These are phyloP conservation scores for Epicampocera succincta DNA, from an alignment of 2,888 invertebrate genomes.

Conservation along the genomic window DNA sequence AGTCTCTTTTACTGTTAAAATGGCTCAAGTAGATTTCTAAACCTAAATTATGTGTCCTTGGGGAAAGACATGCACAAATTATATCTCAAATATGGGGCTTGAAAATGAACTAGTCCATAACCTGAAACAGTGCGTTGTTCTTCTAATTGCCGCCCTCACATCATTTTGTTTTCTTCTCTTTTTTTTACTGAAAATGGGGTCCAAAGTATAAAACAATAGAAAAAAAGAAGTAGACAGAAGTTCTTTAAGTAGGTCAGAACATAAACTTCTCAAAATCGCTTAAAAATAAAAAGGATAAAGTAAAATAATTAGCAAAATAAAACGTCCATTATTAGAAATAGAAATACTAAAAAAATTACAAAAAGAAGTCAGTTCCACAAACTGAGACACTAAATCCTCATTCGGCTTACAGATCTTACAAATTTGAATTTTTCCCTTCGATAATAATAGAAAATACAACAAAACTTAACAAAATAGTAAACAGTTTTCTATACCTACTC, in stretches of 20 bases:
- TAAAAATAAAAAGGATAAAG: conserved; percentile 26
- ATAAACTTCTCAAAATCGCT: conserved; percentile 9
- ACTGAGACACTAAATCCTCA: conserved; percentile 41
- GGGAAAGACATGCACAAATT: too few species aligned
- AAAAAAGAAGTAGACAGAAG: conserved; percentile 19
- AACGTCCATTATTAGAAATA: conserved; percentile 66
- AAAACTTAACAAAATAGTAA: conserved; percentile 14
- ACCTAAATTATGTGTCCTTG: too few species aligned
- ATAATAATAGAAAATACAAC: background rate
- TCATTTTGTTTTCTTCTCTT: conserved; percentile 30
- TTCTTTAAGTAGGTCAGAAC: conserved; percentile 17
- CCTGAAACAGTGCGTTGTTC: too few species aligned
- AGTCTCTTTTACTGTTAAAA: too few species aligned
- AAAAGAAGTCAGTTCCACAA: conserved; percentile 25
- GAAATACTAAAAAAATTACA: conserved; percentile 44
- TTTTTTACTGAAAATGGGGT: conserved; percentile 60
- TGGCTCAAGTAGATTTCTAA: too few species aligned
- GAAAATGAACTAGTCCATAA: too few species aligned
- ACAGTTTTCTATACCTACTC: background rate
- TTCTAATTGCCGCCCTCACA: background rate
- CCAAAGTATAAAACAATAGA: conserved; percentile 49
- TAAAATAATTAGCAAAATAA: conserved; percentile 61
- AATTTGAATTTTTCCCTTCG: conserved; percentile 41
- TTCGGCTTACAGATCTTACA: conserved; percentile 62
- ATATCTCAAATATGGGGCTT: too few species aligned